phyloP scores from a whole-genome alignment of 2,888 invertebrate genomes.

The Polyommatus iphigenia region DNA sequence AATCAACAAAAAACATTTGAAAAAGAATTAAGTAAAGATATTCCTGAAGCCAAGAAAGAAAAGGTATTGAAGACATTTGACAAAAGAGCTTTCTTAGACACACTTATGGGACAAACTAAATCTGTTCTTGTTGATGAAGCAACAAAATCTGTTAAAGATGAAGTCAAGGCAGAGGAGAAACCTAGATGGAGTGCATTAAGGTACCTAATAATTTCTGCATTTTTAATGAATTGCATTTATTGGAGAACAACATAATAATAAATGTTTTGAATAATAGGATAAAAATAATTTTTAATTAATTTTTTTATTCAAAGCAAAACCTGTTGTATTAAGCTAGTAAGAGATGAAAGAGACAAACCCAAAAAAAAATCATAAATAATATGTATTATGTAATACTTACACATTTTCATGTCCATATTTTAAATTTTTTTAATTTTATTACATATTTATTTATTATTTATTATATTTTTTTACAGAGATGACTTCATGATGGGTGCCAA shows the following conservation, averaged over 20 bases:
- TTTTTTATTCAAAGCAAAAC: no score
- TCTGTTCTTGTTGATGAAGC: conserved; percentile 76
- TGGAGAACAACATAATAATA: no score
- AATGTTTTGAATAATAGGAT: no score
- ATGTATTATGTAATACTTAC: no score
- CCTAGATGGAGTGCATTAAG: conserved; percentile 83
- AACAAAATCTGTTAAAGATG: conserved; percentile 61
- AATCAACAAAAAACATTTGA: conserved; percentile 90
- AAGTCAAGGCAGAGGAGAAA: conserved; percentile 63
- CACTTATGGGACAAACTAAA: conserved; percentile 86
- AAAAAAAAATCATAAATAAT: no score
- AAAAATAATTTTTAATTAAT: no score
- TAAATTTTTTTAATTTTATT: no score
- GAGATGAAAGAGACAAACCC: no score
- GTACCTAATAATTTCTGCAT: conserved; percentile 44
- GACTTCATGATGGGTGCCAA: conserved; percentile 95
- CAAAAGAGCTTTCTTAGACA: conserved; percentile 88
- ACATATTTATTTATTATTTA: not conserved
- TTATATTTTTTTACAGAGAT: conserved; percentile 78
- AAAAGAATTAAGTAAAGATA: conserved; percentile 85
- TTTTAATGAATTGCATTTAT: no score
- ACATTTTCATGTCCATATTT: no score
- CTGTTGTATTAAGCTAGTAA: no score
- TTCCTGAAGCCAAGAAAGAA: conserved; percentile 88
- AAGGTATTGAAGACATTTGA: conserved; percentile 87